Evolutionary conservation across 2,113 vertebrate genomes (phyloP), one percentile per base, ranked within the genome.

Genomic region (Elephantulus edwardii): DNA sequence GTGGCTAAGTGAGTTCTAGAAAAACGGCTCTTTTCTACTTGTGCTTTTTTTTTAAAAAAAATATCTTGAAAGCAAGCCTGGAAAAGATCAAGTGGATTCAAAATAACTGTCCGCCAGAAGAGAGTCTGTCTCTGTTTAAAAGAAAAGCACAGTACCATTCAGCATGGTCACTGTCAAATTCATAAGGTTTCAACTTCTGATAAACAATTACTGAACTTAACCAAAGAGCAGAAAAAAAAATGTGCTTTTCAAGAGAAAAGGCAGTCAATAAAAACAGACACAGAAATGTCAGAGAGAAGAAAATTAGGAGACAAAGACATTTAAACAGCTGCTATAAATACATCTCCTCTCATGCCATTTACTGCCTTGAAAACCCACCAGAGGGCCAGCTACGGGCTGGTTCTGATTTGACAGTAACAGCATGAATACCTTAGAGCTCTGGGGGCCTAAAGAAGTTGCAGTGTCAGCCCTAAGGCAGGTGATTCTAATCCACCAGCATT

Each of bases 261-360:
- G 16, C 10, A 60, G 38, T 78, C 8, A 86, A 83, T 22, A 86
- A 74, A 92, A 76, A 88, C 46, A 80, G 40, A 84, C 16, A 20
- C 20, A 77, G 52, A 79, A 87, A 88, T 70, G 38, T 33, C 42
- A 76, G 33, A 50, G 22, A 76, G 48, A 13, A 60, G 40, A 16
- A 50, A 92, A 77, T 66, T 64, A 30, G 42, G 19, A n/a, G 33
- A 66, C 33, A 82, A 86, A 71, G 54, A 68, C 19, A 82, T 66
- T 82, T 77, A 85, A 64, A 81, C 6, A 82, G 12, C 30, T 77
- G 8, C 83, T 74, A 52, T 62, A 79, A 91, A 82, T 38, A 87
- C 62, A 8, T 20, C 85, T 50, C n/a, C n/a, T n/a, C n/a, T n/a
- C n/a, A n/a, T n/a, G n/a, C n/a, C n/a, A n/a, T n/a, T n/a, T n/a